Base-by-base conservation (phyloP, 2,888 invertebrate genomes). In the Nineta flava region DNA sequence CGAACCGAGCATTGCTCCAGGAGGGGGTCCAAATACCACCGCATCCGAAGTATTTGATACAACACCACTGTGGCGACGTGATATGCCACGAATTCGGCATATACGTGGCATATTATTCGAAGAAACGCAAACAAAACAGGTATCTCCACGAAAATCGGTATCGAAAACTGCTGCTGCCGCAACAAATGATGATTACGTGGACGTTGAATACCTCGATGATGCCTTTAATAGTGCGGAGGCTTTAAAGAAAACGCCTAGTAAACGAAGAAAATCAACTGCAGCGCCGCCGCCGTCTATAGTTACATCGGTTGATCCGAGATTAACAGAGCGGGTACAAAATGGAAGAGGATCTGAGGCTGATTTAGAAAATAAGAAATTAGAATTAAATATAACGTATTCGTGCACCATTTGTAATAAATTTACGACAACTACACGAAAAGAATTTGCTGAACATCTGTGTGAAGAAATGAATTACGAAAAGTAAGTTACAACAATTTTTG, bases 381-480 rank as follows among this genome's bases (percentile, higher is more conserved):
- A 26, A 26, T 26, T 26, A 26, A 40, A 38, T 9, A 12, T 21
- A n/a, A 15, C 13, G 2, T 47, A 47, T 57, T 70, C 68, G 49
- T 84, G 84, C 58, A 74, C 81, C 0, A 61, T 77, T 47, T 85
- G 84, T 56, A 67, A 67, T 17, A 65, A 68, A 17, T 77, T 77
- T 54, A 71, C 69, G 38, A 75, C 77, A 1, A 75, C 73, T 47
- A 70, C 68, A 19, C 68, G 70, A 17, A 70, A 73, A 5, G 73
- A 75, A n/a, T 77, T 84, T 68, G 71, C 74, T 48, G 74, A 74
- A 35, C 84, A 84, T 65, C 63, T 84, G 48, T 81, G 72, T 57
- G 75, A 77, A 57, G 83, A 84, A 58, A 65, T 82, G 21, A 72
- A 77, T 46, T 80, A 81, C 57, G 71, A 76, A 56, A 77, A 76